Evolutionary conservation across 1,140 invertebrate species (phyloP).

Genomic region (Lucilia cuprina): DNA sequence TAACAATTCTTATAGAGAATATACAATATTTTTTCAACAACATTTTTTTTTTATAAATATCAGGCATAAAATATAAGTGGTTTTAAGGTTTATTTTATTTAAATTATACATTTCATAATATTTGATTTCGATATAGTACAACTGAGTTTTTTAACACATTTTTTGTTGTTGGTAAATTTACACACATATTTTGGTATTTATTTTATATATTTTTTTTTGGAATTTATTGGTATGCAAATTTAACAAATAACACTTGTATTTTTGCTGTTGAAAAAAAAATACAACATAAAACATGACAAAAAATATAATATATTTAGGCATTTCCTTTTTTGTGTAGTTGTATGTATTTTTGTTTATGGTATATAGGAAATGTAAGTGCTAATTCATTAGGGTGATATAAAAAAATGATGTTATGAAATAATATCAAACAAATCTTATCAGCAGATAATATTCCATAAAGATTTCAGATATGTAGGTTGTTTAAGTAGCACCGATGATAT

Average conservation of each 20-base stretch:
- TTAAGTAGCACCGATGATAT: too few relatives aligned
- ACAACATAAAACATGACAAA: background rate
- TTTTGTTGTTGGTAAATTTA: background rate
- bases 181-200: background rate
- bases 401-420: too few relatives aligned
- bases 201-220: background rate
- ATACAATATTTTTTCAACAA: background rate
- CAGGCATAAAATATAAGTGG: background rate
- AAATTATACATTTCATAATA: background rate
- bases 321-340: background rate
- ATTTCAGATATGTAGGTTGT: too few relatives aligned
- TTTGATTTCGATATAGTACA: background rate
- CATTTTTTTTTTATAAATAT: background rate
- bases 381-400: too few relatives aligned
- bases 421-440: too few relatives aligned
- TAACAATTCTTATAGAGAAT: background rate
- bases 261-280: background rate
- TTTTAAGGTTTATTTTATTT: background rate
- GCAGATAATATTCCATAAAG: too few relatives aligned
- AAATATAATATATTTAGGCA: background rate
- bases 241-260: background rate
- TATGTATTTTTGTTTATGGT: background rate
- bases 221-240: conserved; percentile 6
- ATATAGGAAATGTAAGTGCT: too few relatives aligned
- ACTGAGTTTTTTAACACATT: background rate